Evolutionary conservation across 2,797 vertebrate genomes (phyloP).

Genomic region (Neoniphon sammara): DNA sequence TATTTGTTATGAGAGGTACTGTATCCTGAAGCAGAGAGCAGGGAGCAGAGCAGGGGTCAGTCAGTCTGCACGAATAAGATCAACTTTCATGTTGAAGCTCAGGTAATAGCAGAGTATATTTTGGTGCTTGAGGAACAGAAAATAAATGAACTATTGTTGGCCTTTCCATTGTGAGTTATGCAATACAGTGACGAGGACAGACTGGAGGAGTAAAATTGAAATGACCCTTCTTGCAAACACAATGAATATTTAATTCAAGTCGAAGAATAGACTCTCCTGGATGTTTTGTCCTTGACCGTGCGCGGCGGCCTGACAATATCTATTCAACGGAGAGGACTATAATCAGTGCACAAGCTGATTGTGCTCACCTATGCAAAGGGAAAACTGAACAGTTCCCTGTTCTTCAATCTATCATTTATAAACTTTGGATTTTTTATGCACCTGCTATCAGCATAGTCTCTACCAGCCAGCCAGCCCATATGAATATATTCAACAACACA

Average conservation of each 20-base stretch:
- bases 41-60: conserved; percentile 49
- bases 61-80: conserved; percentile 40
- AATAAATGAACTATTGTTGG: conserved; percentile 69
- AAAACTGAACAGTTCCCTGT: conserved; percentile 53
- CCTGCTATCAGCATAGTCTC: conserved; percentile 69
- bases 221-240: conserved; percentile 72
- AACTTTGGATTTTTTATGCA: conserved; percentile 72
- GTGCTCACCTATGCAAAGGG: conserved; percentile 64
- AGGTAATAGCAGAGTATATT: conserved; percentile 56
- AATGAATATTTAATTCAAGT: conserved; percentile 78
- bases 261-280: conserved; percentile 60
- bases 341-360: conserved; percentile 52
- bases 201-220: conserved; percentile 65
- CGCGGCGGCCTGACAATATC: conserved; percentile 57
- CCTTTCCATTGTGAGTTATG: conserved; percentile 63
- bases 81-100: conserved; percentile 55
- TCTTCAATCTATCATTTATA: conserved; percentile 77
- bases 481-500: conserved; percentile 80
- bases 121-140: conserved; percentile 55
- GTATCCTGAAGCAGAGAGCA: conserved; percentile 20
- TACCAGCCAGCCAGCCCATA: conserved; percentile 61
- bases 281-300: conserved; percentile 70
- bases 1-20: conserved; percentile 39
- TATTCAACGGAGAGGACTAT: conserved; percentile 62
- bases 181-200: conserved; percentile 57